A percentile compares a stretch with the other conserved stretches of the same genome.
phyloP scores from a whole-genome alignment of 2,113 vertebrate species.

The Gopherus evgoodei region DNA sequence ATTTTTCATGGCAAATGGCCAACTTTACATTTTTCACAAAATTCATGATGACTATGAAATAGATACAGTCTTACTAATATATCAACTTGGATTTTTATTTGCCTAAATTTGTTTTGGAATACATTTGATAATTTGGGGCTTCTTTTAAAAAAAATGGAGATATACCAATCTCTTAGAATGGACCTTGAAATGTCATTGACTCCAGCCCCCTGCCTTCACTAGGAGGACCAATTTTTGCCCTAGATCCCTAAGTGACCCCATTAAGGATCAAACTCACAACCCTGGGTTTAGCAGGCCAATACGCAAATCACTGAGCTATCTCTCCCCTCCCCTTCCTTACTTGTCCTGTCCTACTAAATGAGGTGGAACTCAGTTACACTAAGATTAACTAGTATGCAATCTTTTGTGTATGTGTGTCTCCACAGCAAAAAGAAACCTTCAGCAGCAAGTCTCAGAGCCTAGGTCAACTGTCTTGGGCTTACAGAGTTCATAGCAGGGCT shows the following conservation, averaged over 20 bases:
- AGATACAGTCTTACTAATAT: neutral
- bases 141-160: neutral
- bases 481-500: too few species aligned
- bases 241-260: too few species aligned
- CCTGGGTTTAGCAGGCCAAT: too few species aligned
- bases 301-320: too few species aligned
- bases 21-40: neutral
- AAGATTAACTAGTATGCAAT: too few species aligned
- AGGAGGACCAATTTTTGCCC: too few species aligned
- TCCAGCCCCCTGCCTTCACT: too few species aligned
- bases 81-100: too few species aligned
- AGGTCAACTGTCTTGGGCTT: neutral
- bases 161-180: too few species aligned
- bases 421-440: neutral
- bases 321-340: too few species aligned
- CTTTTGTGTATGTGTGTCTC: neutral
- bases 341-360: neutral
- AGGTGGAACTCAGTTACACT: neutral
- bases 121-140: neutral
- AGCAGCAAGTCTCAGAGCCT: neutral
- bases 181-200: too few species aligned
- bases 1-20: neutral
- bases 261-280: too few species aligned
- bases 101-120: neutral
- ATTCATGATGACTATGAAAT: neutral